A percentile compares a stretch with the other conserved stretches of the same genome.
phyloP scores from a whole-genome alignment of 2,113 vertebrate genomes.

The Mesoclemmys tuberculata region DNA sequence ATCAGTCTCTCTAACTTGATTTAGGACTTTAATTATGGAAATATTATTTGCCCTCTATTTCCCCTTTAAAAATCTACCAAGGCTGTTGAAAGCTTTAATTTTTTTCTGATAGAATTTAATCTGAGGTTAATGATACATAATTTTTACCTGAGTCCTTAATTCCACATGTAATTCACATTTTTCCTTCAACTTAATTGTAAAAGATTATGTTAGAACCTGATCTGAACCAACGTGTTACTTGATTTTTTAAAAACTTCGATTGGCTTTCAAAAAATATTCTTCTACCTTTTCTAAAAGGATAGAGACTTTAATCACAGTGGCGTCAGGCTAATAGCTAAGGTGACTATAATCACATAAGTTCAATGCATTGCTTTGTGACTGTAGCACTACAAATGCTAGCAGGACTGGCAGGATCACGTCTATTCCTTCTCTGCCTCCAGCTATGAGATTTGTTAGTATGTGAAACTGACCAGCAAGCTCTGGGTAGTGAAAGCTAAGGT shows the following conservation, averaged over 20 bases:
- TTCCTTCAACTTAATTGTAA: conserved; percentile 22
- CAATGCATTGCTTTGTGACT: neutral
- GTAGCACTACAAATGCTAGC: neutral
- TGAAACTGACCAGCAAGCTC: neutral
- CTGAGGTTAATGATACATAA: conserved; percentile 62
- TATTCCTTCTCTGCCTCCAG: neutral
- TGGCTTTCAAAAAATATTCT: neutral
- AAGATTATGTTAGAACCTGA: conserved; percentile 9
- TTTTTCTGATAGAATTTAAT: conserved; percentile 68
- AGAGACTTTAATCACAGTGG: conserved; percentile 10
- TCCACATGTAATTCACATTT: conserved; percentile 47
- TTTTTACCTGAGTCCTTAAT: conserved; percentile 68
- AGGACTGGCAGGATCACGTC: neutral
- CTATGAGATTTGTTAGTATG: neutral
- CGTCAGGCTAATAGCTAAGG: neutral
- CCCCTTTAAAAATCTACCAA: conserved; percentile 55
- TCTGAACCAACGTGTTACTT: neutral
- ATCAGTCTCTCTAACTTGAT: conserved; percentile 61
- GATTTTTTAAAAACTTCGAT: conserved; percentile 44
- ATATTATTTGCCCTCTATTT: conserved; percentile 62
- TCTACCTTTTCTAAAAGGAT: neutral
- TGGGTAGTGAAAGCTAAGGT: neutral
- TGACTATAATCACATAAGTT: neutral
- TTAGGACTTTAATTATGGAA: conserved; percentile 70
- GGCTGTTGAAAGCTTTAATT: conserved; percentile 51